Evolutionary conservation across 1,140 invertebrate species (phyloP).

Genomic region (Saccostrea echinata): DNA sequence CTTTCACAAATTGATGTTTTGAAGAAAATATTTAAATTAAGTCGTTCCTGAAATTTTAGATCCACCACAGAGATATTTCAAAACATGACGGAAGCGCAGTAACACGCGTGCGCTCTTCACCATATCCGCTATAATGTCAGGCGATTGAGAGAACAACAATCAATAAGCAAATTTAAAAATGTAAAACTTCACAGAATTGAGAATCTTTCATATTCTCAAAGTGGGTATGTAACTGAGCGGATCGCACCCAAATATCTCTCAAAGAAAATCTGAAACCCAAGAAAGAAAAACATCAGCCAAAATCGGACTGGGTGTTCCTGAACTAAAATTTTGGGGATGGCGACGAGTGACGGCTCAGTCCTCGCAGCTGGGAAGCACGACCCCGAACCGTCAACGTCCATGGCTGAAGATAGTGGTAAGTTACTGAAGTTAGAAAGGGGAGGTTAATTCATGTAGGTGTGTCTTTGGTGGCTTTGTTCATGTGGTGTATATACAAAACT

Average conservation of each 20-base stretch:
- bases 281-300: not conserved
- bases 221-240: not conserved
- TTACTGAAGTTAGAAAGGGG: not conserved
- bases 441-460: no score
- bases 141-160: conserved; percentile 30
- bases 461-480: no score
- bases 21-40: no score
- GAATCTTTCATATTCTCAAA: not conserved
- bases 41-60: not conserved
- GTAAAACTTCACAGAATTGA: not conserved
- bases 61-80: not conserved
- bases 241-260: not conserved
- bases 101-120: not conserved
- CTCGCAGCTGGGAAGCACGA: not conserved
- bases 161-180: conserved; percentile 30
- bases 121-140: conserved; percentile 23
- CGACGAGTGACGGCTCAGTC: not conserved
- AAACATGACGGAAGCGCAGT: not conserved
- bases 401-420: conserved; percentile 22
- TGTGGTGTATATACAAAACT: no score
- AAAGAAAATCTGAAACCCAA: not conserved
- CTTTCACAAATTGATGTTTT: no score
- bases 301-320: not conserved
- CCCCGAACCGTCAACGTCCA: not conserved
- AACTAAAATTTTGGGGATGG: conserved; percentile 6